Base-by-base conservation (phyloP, 2,888 invertebrate genomes). In the Drosophila koepferae region DNA sequence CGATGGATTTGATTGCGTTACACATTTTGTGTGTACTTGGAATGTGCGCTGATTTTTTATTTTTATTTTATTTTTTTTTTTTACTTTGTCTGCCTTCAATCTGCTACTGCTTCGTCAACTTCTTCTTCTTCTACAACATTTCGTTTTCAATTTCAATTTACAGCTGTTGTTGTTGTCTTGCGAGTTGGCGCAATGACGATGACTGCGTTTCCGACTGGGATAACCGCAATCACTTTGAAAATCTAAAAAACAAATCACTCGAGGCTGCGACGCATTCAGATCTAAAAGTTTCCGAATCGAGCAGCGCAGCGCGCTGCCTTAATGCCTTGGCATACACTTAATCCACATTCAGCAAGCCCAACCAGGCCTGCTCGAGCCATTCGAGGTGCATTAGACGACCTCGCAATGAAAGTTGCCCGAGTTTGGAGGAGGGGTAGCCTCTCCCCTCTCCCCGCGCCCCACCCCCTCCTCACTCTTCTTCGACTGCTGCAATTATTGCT, bases 1-100 rank as follows among this genome's bases (percentile, higher is more conserved):
- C 89, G 81, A 83, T 87, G 90, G 90, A 86, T 87, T 90, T 88
- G 90, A 87, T 87, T 87, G 86, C 90, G 90, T 86, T 87, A 90
- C 89, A 87, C 86, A 89, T 87, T 86, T 89, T 78, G 55, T 55
- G 75, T 73, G 75, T 66, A 48, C 73, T 87, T 87, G 90, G 90
- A 83, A 88, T 87, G 88, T 80, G 90, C 89, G 90, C 90, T 83
- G 89, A 90, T 88, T 87, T 87, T 66, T 28, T n/a, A n/a, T n/a
- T n/a, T n/a, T n/a, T n/a, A n/a, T n/a, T 28, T 87, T 87, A 64
- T 20, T 20, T 20, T 20, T 20, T 20, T 20, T 20, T 20, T 20
- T 20, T 20, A 20, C 20, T 20, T 58, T 64, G 44, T 53, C 60
- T 60, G 36, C 28, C 55, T 41, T 36, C 54, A 41, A 10, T 41